Base-by-base conservation (phyloP, 2,113 vertebrate species). In the Oncorhynchus tshawytscha region DNA sequence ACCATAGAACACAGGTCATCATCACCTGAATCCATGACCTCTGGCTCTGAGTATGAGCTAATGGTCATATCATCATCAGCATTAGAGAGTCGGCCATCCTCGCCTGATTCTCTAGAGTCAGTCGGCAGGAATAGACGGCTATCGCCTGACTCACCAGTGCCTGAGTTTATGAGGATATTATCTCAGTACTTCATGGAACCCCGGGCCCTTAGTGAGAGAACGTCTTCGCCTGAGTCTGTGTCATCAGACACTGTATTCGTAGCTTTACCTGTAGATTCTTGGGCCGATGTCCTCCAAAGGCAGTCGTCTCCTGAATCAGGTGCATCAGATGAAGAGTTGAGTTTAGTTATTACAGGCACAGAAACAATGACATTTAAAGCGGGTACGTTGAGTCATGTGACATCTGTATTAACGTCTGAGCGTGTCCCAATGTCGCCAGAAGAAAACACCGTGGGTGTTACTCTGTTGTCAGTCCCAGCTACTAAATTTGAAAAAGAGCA, bases 41-140 rank as follows among this genome's bases (percentile, higher is more conserved):
- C 85, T 54, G 81, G 87, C 74, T 86, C 74, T 13, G 81, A 90
- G 27, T 82, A 71, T 22, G 89, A 84, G 71, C 29, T 85, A 24
- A 24, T 73, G 6, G 73, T 86, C 18, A 82, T 65, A 57, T 45
- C 39, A 45, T 45, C 39, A 24, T 72, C 77, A 75, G 51, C 91
- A 13, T 76, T 49, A 27, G 78, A 87, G 39, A 57, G 71, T 16
- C 86, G 88, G 74, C 80, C 88, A 68, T 87, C 87, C 39, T 92
- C 90, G 45, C 86, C 87, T 78, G 92, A 91, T 70, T 92, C 91
- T 2, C 25, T 84, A 54, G 84, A 79, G 49, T 88, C 89, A 45
- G 27, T 83, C 72, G 71, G 2, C 66, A 76, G 84, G 65, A 84
- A 82, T 70, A 78, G 20, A 34, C 62, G 8, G 27, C 75, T 88